Evolutionary conservation across 2,888 invertebrate species (phyloP).

Genomic region (Strigamia maritima): DNA sequence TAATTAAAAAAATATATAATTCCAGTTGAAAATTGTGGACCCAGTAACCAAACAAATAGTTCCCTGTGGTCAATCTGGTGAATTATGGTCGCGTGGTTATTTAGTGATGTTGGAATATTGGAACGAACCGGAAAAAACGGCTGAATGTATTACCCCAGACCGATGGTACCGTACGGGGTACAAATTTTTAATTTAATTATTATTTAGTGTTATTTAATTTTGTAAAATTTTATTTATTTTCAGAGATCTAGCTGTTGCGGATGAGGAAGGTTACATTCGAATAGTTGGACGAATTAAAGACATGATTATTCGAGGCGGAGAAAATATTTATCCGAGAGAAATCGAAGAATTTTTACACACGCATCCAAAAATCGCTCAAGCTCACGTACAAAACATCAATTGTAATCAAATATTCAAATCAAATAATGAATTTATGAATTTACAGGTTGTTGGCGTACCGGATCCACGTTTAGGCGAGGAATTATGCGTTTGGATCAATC

Average conservation of each 20-base stretch:
- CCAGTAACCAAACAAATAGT: conserved; percentile 54
- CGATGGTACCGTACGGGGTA: conserved; percentile 80
- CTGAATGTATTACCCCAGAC: conserved; percentile 63
- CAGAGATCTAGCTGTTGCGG: not conserved
- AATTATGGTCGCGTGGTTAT: conserved; percentile 72
- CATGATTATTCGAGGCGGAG: conserved; percentile 57
- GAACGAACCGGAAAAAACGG: conserved; percentile 72
- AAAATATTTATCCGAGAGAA: conserved; percentile 58
- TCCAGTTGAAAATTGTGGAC: conserved; percentile 12
- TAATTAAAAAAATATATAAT: not conserved
- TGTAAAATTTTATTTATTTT: not conserved
- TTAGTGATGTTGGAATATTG: conserved; percentile 75
- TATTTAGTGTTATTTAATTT: no score
- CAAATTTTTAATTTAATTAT: no score
- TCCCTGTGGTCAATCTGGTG: conserved; percentile 70
- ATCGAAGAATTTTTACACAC: conserved; percentile 57
- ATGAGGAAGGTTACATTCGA: conserved; percentile 53
- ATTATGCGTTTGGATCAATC: conserved; percentile 58
- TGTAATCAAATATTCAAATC: no score
- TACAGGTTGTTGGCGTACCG: conserved; percentile 55
- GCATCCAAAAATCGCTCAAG: conserved; percentile 55
- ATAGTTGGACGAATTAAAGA: conserved; percentile 59
- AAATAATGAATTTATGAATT: no score
- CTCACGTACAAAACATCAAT: no score
- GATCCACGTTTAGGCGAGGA: conserved; percentile 58